phyloP scores from a whole-genome alignment of 2,113 vertebrate species.

The Sciurus niger region DNA sequence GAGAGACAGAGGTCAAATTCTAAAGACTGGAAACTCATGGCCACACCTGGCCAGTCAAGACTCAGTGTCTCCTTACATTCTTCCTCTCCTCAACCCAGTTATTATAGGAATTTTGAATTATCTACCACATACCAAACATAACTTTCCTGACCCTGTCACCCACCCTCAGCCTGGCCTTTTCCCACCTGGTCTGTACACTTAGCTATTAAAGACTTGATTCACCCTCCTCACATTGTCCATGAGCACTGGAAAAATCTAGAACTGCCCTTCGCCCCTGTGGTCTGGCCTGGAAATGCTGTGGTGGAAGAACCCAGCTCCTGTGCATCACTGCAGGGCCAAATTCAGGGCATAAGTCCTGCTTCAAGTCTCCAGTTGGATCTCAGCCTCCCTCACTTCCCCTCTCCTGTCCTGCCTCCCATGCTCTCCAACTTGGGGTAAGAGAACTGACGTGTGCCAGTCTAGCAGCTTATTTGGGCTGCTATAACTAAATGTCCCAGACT shows the following conservation, averaged over 20 bases:
- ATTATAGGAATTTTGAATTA: no score
- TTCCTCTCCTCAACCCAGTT: no score
- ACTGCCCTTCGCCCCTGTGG: fast-evolving
- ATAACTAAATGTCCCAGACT: no score
- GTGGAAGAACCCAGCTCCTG: not conserved
- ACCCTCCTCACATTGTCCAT: no score
- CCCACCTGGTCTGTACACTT: fast-evolving
- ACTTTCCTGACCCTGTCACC: no score
- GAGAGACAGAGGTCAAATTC: fast-evolving
- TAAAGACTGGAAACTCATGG: fast-evolving
- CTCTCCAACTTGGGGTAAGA: not conserved
- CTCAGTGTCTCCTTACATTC: fast-evolving
- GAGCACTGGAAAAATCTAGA: not conserved
- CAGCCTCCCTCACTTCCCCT: not conserved
- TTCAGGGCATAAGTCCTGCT: fast-evolving
- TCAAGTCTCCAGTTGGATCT: fast-evolving
- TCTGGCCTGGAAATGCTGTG: not conserved
- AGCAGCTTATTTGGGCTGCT: not conserved
- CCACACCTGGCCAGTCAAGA: fast-evolving
- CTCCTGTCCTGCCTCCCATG: not conserved
- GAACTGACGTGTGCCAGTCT: not conserved
- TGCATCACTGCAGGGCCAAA: not conserved
- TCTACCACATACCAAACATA: no score
- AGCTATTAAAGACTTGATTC: not conserved
- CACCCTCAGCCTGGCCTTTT: no score